phyloP scores from a whole-genome alignment of 2,113 vertebrate species.

The Anarrhichthys ocellatus region DNA sequence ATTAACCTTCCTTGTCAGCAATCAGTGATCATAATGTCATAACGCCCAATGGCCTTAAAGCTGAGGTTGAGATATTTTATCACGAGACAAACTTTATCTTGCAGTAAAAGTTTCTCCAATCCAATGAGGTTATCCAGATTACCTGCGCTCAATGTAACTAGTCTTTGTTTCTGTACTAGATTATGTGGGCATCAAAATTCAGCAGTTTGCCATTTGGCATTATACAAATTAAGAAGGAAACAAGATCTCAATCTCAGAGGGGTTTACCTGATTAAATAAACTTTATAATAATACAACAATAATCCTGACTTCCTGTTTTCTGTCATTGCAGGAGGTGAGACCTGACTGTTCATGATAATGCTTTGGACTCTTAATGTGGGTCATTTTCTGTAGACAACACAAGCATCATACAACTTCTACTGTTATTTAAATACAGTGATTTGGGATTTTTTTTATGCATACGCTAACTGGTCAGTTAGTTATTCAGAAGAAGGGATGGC shows the following conservation, averaged over 20 bases:
- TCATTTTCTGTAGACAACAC: neutral
- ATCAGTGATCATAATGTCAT: neutral
- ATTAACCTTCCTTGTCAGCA: constrained; percentile 5
- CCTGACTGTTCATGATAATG: neutral
- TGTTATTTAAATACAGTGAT: neutral
- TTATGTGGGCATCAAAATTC: neutral
- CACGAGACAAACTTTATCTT: constrained; percentile 12
- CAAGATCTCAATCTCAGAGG: neutral
- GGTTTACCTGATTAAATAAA: neutral
- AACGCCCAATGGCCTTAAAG: neutral
- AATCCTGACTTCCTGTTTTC: neutral
- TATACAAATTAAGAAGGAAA: neutral
- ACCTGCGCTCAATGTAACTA: neutral
- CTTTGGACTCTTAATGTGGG: neutral
- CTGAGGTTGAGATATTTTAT: constrained; percentile 12
- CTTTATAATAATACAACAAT: neutral
- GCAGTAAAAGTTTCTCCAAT: neutral
- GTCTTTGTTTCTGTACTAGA: neutral
- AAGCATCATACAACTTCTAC: neutral
- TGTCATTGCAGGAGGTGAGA: neutral
- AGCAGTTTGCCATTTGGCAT: neutral
- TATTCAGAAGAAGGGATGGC: neutral
- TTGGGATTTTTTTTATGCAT: neutral
- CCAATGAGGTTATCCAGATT: neutral
- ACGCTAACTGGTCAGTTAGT: neutral